Conservation (phyloP, 2,888 invertebrate genomes). For the Mesorhabditis sp. region DNA sequence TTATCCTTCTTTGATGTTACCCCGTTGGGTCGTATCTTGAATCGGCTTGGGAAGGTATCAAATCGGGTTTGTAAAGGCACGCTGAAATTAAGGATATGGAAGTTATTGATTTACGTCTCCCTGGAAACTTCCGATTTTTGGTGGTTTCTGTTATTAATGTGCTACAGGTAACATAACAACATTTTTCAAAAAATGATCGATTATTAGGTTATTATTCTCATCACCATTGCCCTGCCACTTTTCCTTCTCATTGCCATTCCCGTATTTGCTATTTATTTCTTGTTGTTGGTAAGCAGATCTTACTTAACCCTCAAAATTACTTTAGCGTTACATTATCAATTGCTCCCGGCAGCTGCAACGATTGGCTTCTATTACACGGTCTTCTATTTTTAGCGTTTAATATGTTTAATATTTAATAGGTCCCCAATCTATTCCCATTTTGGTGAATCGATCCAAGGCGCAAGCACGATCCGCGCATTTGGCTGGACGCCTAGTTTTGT, state of each 20-base stretch:
- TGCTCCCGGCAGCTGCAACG: slow-evolving; percentile 76
- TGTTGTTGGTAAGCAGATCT: slow-evolving; percentile 34
- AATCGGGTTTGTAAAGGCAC: not conserved
- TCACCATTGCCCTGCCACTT: slow-evolving; percentile 51
- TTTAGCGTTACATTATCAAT: slow-evolving; percentile 83
- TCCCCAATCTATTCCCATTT: slow-evolving; percentile 58
- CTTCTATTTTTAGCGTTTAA: not conserved
- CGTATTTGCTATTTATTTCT: slow-evolving; percentile 47
- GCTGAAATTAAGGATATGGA: slow-evolving; percentile 42
- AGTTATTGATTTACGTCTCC: slow-evolving; percentile 49
- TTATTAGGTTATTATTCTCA: slow-evolving; percentile 42
- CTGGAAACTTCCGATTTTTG: slow-evolving; percentile 49
- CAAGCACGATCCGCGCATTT: slow-evolving; percentile 53
- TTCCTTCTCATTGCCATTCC: slow-evolving; percentile 52
- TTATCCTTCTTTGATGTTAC: slow-evolving; percentile 54
- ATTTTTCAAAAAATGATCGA: slow-evolving; percentile 15
- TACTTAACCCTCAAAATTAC: slow-evolving; percentile 7
- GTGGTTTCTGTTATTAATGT: slow-evolving; percentile 32
- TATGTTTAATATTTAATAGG: slow-evolving; percentile 9
- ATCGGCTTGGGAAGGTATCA: slow-evolving; percentile 46
- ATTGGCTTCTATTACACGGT: slow-evolving; percentile 51
- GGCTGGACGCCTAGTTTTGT: slow-evolving; percentile 25
- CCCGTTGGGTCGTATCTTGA: slow-evolving; percentile 53
- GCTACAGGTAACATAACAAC: slow-evolving; percentile 22
- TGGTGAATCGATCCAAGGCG: slow-evolving; percentile 54